Evolutionary conservation across 2,888 invertebrate species (phyloP).

Genomic region (Proisotoma minuta): DNA sequence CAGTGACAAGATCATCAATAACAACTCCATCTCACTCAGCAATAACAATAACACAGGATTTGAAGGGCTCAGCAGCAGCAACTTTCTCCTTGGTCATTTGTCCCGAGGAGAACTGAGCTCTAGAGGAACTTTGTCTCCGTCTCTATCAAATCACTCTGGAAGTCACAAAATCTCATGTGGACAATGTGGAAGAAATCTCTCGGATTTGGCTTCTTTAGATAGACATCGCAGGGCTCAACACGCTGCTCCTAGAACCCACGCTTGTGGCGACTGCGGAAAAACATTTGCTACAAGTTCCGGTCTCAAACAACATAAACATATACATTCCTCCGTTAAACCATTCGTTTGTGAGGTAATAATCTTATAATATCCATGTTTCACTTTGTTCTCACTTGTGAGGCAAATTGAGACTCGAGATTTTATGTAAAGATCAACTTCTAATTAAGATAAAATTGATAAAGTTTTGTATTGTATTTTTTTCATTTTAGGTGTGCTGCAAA

Average conservation of each 20-base stretch:
- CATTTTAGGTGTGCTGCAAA: constrained; percentile 77
- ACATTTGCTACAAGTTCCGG: constrained; percentile 88
- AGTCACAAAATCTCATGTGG: constrained; percentile 45
- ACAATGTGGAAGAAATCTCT: constrained; percentile 44
- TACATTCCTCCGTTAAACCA: constrained; percentile 96
- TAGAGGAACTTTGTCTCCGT: constrained; percentile 22
- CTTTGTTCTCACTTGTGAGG: not conserved
- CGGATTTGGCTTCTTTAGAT: constrained; percentile 46
- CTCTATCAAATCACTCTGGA: constrained; percentile 27
- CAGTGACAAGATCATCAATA: constrained; percentile 34
- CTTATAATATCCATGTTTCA: not conserved
- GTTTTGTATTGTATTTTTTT: constrained; percentile 5
- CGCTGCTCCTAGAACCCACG: constrained; percentile 92
- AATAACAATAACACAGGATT: constrained; percentile 33
- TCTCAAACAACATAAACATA: constrained; percentile 97
- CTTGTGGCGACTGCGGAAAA: constrained; percentile 97
- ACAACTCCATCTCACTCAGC: constrained; percentile 34
- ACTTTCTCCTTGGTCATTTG: constrained; percentile 43
- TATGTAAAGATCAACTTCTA: not conserved
- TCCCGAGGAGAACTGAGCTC: constrained; percentile 24
- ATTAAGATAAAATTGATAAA: not conserved
- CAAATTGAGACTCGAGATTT: not conserved
- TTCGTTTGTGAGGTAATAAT: constrained; percentile 73
- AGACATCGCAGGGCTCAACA: constrained; percentile 69
- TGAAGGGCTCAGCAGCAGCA: constrained; percentile 21